These are phyloP conservation scores for Physeter macrocephalus DNA, from an alignment of 2,113 vertebrate genomes.

Conservation along the genomic window DNA sequence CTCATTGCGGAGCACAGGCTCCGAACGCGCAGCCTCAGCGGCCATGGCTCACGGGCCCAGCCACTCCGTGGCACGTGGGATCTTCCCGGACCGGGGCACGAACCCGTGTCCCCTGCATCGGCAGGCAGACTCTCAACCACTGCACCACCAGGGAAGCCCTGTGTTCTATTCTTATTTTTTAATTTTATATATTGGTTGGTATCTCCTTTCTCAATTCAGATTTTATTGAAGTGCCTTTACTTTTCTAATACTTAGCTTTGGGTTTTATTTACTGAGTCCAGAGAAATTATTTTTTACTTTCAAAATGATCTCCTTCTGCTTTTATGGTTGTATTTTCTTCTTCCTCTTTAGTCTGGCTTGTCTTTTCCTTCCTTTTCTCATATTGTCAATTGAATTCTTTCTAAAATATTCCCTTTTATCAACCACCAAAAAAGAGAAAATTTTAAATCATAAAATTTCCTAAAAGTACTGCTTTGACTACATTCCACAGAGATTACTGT, in stretches of 20 bases:
- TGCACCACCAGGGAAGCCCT: too few species aligned
- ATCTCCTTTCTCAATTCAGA: neutral
- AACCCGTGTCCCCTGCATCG: too few species aligned
- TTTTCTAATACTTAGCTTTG: neutral
- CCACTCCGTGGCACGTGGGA: too few species aligned
- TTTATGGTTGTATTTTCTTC: neutral
- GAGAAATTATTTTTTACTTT: conserved; percentile 13
- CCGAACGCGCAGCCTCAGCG: too few species aligned
- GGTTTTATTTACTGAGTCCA: neutral
- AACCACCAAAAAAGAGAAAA: conserved; percentile 18
- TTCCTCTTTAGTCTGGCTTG: neutral
- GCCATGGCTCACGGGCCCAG: too few species aligned
- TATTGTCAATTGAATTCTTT: neutral
- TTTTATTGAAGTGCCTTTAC: neutral
- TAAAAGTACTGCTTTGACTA: neutral
- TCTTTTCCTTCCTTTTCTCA: neutral
- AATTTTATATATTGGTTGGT: neutral
- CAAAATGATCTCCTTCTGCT: neutral
- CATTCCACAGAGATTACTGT: neutral
- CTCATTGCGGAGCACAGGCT: too few species aligned
- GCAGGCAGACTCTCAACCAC: too few species aligned
- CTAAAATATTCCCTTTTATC: conserved; percentile 31
- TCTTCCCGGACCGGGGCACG: too few species aligned
- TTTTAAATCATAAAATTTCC: conserved; percentile 8
- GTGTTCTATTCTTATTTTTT: neutral